Percentiles rank a stretch among this genome's conserved stretches.
Conservation (phyloP, 2,797 vertebrate genomes). For the Hoplostethus mediterraneus region DNA sequence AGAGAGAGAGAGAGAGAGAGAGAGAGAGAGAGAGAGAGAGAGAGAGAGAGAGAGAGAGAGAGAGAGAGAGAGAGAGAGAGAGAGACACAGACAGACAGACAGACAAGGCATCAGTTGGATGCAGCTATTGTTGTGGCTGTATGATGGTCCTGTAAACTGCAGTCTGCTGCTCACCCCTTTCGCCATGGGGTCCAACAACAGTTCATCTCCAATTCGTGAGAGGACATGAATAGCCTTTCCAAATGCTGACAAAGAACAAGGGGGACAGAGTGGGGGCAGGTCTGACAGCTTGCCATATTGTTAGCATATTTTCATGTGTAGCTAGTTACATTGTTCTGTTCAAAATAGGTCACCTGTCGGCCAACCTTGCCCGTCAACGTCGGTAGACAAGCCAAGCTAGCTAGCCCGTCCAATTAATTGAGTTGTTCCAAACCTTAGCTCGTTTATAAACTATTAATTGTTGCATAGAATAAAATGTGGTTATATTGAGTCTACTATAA, state of each 20-base stretch:
- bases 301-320: too few relatives aligned
- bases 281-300: neutral
- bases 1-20: neutral
- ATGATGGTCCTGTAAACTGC: neutral
- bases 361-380: too few relatives aligned
- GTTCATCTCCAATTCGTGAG: conserved; percentile 89
- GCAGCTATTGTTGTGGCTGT: neutral
- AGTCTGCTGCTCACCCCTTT: conserved; percentile 88
- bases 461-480: neutral
- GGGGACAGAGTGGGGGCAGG: too few relatives aligned
- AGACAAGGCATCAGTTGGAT: neutral
- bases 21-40: neutral
- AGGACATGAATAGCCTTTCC: conserved; percentile 92
- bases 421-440: neutral
- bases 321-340: too few relatives aligned
- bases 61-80: neutral
- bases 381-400: neutral
- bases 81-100: conserved; percentile 5
- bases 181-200: conserved; percentile 92
- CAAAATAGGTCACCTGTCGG: too few relatives aligned
- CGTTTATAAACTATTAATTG: neutral
- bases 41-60: conserved; percentile 4
- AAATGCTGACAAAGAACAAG: conserved; percentile 80
- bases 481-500: neutral
- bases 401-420: neutral